Conservation (phyloP, 2,113 vertebrate species). For the Suricata suricatta region DNA sequence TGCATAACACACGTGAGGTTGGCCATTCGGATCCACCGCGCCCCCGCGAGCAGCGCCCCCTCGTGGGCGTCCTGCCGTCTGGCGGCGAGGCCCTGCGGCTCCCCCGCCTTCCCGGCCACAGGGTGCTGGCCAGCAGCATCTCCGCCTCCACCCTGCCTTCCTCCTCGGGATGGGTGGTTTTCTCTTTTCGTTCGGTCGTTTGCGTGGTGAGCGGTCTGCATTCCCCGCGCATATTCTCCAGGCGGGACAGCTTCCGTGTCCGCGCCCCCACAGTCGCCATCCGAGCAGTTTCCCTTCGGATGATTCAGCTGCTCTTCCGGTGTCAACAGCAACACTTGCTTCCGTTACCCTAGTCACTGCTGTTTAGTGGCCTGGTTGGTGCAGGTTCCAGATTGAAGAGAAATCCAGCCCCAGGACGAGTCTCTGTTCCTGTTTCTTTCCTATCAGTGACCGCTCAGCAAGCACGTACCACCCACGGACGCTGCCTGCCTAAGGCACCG, state of each 20-base stretch:
- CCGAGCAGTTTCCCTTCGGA: slow-evolving; percentile 91
- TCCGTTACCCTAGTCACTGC: slow-evolving; percentile 93
- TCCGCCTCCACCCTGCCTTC: slow-evolving; percentile 90
- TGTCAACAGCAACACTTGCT: slow-evolving; percentile 92
- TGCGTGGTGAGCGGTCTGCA: slow-evolving; percentile 89
- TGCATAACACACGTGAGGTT: slow-evolving; percentile 43
- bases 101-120: slow-evolving; percentile 84
- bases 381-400: slow-evolving; percentile 93
- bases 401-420: slow-evolving; percentile 93
- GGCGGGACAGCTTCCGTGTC: slow-evolving; percentile 91
- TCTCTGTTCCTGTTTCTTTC: slow-evolving; percentile 91
- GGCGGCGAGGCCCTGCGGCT: slow-evolving; percentile 59
- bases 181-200: slow-evolving; percentile 87
- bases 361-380: slow-evolving; percentile 89
- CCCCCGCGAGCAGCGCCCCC: fast-evolving
- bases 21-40: slow-evolving; percentile 85
- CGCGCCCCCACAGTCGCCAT: slow-evolving; percentile 91
- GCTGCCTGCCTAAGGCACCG: not conserved
- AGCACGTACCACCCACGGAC: not conserved
- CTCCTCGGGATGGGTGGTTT: slow-evolving; percentile 83
- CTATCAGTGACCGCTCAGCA: slow-evolving; percentile 90
- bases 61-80: not conserved
- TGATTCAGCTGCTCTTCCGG: slow-evolving; percentile 91
- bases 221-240: slow-evolving; percentile 92
- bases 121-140: slow-evolving; percentile 90